Evolutionary conservation across 1,140 invertebrate genomes (phyloP).

Genomic region (Nebria ingens): DNA sequence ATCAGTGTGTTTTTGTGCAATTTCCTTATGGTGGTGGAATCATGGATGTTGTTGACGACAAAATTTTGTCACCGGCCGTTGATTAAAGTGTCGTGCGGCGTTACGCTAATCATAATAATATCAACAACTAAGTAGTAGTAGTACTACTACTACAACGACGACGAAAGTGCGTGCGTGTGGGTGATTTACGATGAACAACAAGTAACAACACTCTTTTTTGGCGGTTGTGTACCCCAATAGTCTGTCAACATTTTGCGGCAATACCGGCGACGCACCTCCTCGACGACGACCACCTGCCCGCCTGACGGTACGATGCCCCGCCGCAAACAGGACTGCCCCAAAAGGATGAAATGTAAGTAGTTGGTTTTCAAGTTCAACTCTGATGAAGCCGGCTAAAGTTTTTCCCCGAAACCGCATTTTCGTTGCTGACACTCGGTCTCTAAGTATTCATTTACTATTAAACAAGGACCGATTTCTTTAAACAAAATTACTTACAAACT

Average conservation of each 20-base stretch:
- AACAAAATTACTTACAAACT: too few species aligned
- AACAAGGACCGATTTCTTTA: too few species aligned
- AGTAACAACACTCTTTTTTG: neutral
- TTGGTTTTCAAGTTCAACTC: neutral
- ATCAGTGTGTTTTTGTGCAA: too few species aligned
- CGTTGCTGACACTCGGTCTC: too few species aligned
- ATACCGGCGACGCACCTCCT: conserved; percentile 16
- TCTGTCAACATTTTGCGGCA: conserved; percentile 28
- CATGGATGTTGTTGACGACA: neutral
- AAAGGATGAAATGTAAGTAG: conserved; percentile 53
- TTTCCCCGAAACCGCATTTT: too few species aligned
- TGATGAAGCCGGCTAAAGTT: too few species aligned
- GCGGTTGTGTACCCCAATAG: neutral
- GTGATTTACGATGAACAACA: neutral
- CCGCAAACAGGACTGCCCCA: conserved; percentile 51
- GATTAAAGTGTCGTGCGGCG: neutral
- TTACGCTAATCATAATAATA: neutral
- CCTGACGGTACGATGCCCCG: conserved; percentile 40
- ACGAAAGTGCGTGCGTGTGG: neutral
- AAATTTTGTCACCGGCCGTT: neutral
- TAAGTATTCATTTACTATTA: too few species aligned
- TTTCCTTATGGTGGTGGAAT: neutral
- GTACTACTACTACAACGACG: too few species aligned
- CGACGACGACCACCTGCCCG: neutral
- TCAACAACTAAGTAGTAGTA: neutral